Conservation (phyloP, 2,113 vertebrate species). For the Pygoscelis adeliae region DNA sequence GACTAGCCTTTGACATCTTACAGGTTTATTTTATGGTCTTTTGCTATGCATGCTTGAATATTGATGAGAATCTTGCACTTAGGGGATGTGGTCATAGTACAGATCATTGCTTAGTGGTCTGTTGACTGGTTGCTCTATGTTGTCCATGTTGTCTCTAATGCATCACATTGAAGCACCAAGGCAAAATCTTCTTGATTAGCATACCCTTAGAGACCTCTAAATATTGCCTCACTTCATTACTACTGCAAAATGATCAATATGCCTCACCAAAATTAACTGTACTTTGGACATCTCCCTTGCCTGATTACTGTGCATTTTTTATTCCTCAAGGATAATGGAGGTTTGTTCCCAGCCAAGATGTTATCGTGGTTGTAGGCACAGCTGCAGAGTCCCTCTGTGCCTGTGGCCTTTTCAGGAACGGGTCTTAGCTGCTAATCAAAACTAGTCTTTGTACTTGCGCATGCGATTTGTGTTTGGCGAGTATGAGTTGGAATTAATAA, state of each 20-base stretch:
- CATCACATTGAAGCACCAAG: not conserved
- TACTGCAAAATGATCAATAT: constrained; percentile 64
- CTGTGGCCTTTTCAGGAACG: not conserved
- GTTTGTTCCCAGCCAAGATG: not conserved
- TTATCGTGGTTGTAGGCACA: not conserved
- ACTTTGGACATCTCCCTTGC: constrained; percentile 39
- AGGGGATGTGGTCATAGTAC: not conserved
- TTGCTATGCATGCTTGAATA: not conserved
- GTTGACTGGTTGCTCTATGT: not conserved
- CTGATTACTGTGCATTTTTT: constrained; percentile 46
- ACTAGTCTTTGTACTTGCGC: not conserved
- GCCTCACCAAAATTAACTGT: constrained; percentile 56
- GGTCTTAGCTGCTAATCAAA: not conserved
- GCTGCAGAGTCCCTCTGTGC: not conserved
- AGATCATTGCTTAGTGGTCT: not conserved
- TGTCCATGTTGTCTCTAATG: not conserved
- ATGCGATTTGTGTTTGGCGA: not conserved
- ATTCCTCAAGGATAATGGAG: constrained; percentile 19
- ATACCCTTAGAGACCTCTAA: constrained; percentile 48
- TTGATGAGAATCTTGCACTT: not conserved
- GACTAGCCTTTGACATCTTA: not conserved
- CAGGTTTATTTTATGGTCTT: not conserved
- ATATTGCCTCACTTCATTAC: constrained; percentile 58
- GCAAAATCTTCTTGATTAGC: constrained; percentile 15
- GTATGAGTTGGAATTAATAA: not conserved